Evolutionary conservation across 1,140 invertebrate genomes (phyloP).

Genomic region (Glomeris maerens): DNA sequence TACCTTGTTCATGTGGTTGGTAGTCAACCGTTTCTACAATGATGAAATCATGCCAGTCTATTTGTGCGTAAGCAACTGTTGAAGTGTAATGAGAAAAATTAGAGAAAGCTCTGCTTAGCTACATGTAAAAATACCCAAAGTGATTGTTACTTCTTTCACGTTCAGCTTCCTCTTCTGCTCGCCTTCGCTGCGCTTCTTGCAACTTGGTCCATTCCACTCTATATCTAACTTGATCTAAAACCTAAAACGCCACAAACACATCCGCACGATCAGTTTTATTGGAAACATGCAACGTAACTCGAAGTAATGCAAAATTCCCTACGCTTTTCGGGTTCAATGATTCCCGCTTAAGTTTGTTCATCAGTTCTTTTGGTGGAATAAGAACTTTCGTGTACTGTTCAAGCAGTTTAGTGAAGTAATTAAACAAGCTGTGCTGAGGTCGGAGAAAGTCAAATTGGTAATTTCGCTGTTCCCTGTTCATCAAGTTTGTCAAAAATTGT

Average conservation of each 20-base stretch:
- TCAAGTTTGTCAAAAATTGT: slow-evolving; percentile 93
- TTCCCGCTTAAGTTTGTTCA: slow-evolving; percentile 65
- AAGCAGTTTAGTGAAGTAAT: slow-evolving; percentile 94
- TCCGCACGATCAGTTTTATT: not conserved
- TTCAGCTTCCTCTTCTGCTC: slow-evolving; percentile 88
- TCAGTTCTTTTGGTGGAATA: slow-evolving; percentile 82
- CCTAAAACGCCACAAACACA: slow-evolving; percentile 25
- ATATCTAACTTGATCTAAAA: slow-evolving; percentile 84
- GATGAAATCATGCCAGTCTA: slow-evolving; percentile 99
- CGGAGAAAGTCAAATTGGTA: slow-evolving; percentile 98
- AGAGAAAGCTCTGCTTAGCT: not conserved
- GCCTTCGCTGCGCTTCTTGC: slow-evolving; percentile 75
- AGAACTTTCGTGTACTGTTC: slow-evolving; percentile 97
- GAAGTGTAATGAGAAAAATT: slow-evolving; percentile 10
- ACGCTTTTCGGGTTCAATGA: slow-evolving; percentile 46
- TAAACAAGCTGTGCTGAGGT: slow-evolving; percentile 95
- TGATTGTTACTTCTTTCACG: slow-evolving; percentile 56
- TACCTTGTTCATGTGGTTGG: slow-evolving; percentile 86
- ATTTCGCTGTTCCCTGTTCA: slow-evolving; percentile 96
- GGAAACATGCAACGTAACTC: not conserved
- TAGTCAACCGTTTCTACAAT: slow-evolving; percentile 99
- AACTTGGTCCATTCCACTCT: slow-evolving; percentile 92
- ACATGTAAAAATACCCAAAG: not conserved
- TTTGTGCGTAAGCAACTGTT: slow-evolving; percentile 82
- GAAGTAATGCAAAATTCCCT: slow-evolving; percentile 6